Evolutionary conservation across 2,888 invertebrate genomes (phyloP).

Genomic region (Dynastes maya): DNA sequence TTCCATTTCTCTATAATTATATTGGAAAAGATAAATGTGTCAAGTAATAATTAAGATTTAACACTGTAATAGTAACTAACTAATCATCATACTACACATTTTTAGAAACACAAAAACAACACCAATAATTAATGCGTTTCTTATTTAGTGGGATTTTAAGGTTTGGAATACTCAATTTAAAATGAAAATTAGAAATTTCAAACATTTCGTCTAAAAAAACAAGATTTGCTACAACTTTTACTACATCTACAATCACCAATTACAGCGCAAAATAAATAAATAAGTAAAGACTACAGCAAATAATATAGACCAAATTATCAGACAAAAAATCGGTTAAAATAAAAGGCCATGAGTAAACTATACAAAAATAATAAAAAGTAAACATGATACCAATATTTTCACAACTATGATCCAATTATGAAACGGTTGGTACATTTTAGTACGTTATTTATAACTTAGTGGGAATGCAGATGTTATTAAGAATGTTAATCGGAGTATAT

Average conservation of each 20-base stretch:
- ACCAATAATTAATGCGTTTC: slow-evolving; percentile 25
- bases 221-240: slow-evolving; percentile 30
- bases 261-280: slow-evolving; percentile 43
- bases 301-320: slow-evolving; percentile 53
- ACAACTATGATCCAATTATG: slow-evolving; percentile 46
- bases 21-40: too few relatives aligned
- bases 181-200: slow-evolving; percentile 37
- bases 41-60: too few relatives aligned
- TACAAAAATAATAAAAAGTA: neutral
- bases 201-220: slow-evolving; percentile 26
- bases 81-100: slow-evolving; percentile 41
- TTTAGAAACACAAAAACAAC: slow-evolving; percentile 26
- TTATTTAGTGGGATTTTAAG: slow-evolving; percentile 20
- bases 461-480: slow-evolving; percentile 36
- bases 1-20: too few relatives aligned
- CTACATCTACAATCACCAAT: slow-evolving; percentile 33
- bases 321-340: slow-evolving; percentile 56
- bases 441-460: slow-evolving; percentile 30
- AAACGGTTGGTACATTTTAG: slow-evolving; percentile 34
- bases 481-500: slow-evolving; percentile 35
- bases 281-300: slow-evolving; percentile 60
- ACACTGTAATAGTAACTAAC: neutral
- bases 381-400: slow-evolving; percentile 38
- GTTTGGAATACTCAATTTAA: slow-evolving; percentile 5
- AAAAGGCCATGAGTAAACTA: slow-evolving; percentile 60